Conservation (phyloP, 2,888 invertebrate species). For the Trachelus stipa region DNA sequence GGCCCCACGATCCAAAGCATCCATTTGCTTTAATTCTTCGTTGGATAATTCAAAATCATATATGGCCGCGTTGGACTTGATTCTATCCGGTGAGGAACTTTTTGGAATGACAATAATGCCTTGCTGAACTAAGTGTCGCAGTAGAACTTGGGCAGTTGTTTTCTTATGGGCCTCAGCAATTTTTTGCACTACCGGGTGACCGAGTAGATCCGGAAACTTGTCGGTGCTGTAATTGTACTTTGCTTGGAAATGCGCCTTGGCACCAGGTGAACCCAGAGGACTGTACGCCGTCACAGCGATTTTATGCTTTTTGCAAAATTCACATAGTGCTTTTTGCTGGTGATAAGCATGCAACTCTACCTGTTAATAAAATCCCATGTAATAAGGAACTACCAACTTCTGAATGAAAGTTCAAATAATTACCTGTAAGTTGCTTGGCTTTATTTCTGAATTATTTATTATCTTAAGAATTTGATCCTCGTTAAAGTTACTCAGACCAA, state of each 20-base stretch:
- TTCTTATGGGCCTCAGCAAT: constrained; percentile 73
- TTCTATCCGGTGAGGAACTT: constrained; percentile 77
- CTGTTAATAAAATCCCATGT: constrained; percentile 37
- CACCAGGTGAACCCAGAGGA: constrained; percentile 79
- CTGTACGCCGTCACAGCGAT: constrained; percentile 79
- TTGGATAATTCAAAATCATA: constrained; percentile 73
- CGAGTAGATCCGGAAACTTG: constrained; percentile 73
- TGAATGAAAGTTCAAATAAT: neutral
- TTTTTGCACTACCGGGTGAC: constrained; percentile 71
- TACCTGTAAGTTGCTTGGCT: constrained; percentile 78
- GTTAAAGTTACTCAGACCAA: constrained; percentile 87
- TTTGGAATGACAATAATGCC: constrained; percentile 82
- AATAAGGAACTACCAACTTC: neutral
- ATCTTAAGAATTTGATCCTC: constrained; percentile 75
- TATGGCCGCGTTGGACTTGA: constrained; percentile 77
- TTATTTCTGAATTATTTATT: constrained; percentile 72
- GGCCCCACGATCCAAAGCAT: constrained; percentile 73
- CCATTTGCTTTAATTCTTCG: constrained; percentile 70
- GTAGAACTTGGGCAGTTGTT: constrained; percentile 77
- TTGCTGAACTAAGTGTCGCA: constrained; percentile 78
- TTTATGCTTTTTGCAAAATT: constrained; percentile 73
- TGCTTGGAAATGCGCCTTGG: constrained; percentile 72
- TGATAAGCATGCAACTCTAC: constrained; percentile 83
- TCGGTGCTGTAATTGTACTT: constrained; percentile 74
- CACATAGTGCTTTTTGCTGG: constrained; percentile 76